Percentiles rank a stretch among this genome's conserved stretches.
phyloP scores from a whole-genome alignment of 2,888 invertebrate species.

The Agrilus biguttatus region DNA sequence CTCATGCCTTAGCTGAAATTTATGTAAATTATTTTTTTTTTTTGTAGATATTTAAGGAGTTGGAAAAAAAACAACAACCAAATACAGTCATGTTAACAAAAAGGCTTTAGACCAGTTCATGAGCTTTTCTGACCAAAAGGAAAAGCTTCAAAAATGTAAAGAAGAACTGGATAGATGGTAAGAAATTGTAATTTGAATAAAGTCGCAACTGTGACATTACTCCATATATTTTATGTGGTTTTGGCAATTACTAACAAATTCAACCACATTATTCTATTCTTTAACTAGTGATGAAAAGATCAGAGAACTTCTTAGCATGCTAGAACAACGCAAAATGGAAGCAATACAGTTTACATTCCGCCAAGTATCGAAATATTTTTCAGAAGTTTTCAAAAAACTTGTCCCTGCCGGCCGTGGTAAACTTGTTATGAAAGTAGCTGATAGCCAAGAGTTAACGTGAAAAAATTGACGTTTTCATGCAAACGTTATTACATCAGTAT shows the following conservation, averaged over 20 bases:
- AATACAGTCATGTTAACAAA: constrained; percentile 98
- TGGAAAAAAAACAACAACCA: constrained; percentile 94
- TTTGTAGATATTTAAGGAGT: constrained; percentile 77
- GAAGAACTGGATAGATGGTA: constrained; percentile 91
- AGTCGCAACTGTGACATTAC: background rate
- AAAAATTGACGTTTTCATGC: too few species aligned
- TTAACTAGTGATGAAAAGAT: constrained; percentile 62
- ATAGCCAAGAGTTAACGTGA: constrained; percentile 62
- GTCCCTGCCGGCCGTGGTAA: constrained; percentile 91
- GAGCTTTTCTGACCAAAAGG: constrained; percentile 97
- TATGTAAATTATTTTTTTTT: too few species aligned
- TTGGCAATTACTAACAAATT: too few species aligned
- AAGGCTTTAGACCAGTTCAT: constrained; percentile 98
- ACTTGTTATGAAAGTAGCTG: constrained; percentile 81
- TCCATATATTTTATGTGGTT: background rate
- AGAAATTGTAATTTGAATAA: constrained; percentile 24
- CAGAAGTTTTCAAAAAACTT: constrained; percentile 93
- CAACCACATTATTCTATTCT: too few species aligned
- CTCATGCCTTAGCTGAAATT: too few species aligned
- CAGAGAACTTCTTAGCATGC: constrained; percentile 80
- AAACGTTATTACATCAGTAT: too few species aligned
- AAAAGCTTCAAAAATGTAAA: constrained; percentile 88
- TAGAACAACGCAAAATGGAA: constrained; percentile 94
- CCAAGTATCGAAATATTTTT: constrained; percentile 95
- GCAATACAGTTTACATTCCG: constrained; percentile 98